phyloP scores from a whole-genome alignment of 2,113 vertebrate species.

The Loxodonta africana region DNA sequence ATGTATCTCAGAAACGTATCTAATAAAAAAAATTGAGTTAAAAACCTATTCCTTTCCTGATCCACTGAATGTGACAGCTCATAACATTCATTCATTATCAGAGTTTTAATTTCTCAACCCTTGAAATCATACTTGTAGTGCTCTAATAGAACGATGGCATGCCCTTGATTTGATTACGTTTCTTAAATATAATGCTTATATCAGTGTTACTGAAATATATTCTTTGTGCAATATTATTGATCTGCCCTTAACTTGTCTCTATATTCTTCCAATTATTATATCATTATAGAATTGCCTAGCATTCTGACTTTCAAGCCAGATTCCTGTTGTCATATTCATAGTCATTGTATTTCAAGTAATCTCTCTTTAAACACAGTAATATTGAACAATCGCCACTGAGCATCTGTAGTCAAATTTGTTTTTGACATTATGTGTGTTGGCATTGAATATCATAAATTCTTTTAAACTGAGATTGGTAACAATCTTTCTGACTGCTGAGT shows the following conservation, averaged over 20 bases:
- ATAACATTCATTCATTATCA: conserved; percentile 70
- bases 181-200: conserved; percentile 64
- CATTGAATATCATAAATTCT: conserved; percentile 51
- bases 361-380: conserved; percentile 59
- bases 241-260: conserved; percentile 43
- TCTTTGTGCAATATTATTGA: conserved; percentile 69
- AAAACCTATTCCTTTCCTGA: not conserved
- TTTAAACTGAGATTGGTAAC: conserved; percentile 76
- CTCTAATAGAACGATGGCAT: not conserved
- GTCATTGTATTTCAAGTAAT: conserved; percentile 63
- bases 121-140: conserved; percentile 47
- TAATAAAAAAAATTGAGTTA: not conserved
- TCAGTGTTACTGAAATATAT: conserved; percentile 62
- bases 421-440: conserved; percentile 68
- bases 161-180: conserved; percentile 61
- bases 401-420: conserved; percentile 55
- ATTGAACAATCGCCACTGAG: conserved; percentile 60
- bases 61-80: not conserved
- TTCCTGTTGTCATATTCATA: conserved; percentile 70
- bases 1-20: conserved; percentile 18
- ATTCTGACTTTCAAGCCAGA: conserved; percentile 71
- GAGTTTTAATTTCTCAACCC: conserved; percentile 40
- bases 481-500: conserved; percentile 62
- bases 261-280: conserved; percentile 42
- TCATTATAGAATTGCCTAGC: conserved; percentile 66